Conservation (phyloP, 2,113 vertebrate species). For the Siniperca chuatsi region DNA sequence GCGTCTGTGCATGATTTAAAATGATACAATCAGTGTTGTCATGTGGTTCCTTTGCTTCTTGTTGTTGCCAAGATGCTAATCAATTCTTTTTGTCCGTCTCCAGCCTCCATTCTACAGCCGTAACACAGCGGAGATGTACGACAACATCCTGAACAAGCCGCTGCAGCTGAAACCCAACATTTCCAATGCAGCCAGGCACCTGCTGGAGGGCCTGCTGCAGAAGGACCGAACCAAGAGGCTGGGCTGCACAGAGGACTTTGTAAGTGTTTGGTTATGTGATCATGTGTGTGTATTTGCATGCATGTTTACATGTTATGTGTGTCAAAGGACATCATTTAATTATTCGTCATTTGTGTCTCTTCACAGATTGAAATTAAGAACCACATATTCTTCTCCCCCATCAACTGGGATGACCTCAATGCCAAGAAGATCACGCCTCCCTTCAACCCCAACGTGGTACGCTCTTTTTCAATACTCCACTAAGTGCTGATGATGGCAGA, state of each 20-base stretch:
- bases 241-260: conserved; percentile 96
- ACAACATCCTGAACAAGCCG: conserved; percentile 99
- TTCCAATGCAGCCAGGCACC: conserved; percentile 94
- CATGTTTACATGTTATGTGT: neutral
- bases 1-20: neutral
- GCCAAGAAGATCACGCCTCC: conserved; percentile 98
- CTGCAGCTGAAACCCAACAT: conserved; percentile 99
- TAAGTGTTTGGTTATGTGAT: conserved; percentile 82
- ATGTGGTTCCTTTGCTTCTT: neutral
- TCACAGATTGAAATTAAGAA: conserved; percentile 96
- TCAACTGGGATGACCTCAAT: conserved; percentile 99
- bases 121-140: conserved; percentile 99
- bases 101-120: conserved; percentile 99
- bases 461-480: conserved; percentile 54
- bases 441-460: conserved; percentile 99
- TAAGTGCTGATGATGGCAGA: neutral
- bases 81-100: conserved; percentile 9
- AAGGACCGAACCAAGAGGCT: conserved; percentile 96
- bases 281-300: neutral
- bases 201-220: conserved; percentile 96
- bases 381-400: conserved; percentile 98
- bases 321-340: conserved; percentile 1
- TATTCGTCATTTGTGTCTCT: conserved; percentile 55
- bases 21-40: neutral
- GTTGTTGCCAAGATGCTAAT: conserved; percentile 9